These are phyloP conservation scores for Linepithema humile DNA, from an alignment of 1,140 invertebrate species.

Conservation along the genomic window DNA sequence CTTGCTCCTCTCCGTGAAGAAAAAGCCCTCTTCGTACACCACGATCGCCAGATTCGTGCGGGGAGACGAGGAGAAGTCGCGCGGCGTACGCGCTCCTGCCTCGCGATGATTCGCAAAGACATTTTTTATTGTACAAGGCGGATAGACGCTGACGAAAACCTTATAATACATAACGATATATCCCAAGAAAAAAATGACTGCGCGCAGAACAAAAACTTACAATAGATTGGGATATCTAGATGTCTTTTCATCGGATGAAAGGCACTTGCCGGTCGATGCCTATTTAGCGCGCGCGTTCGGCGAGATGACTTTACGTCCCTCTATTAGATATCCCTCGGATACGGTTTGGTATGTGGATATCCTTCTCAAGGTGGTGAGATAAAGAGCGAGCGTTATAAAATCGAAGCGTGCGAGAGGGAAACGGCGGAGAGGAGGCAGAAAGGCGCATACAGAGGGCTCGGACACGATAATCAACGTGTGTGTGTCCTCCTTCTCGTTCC, in stretches of 20 bases:
- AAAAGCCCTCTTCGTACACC: background rate
- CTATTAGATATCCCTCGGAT: slow-evolving; percentile 48
- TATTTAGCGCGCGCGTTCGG: slow-evolving; percentile 17
- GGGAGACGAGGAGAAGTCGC: slow-evolving; percentile 13
- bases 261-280: background rate
- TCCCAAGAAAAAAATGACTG: slow-evolving; percentile 6
- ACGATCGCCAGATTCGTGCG: background rate
- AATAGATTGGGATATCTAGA: slow-evolving; percentile 16
- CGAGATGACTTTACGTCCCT: slow-evolving; percentile 54
- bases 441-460: background rate
- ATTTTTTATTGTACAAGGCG: slow-evolving; percentile 6
- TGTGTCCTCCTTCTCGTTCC: slow-evolving; percentile 44
- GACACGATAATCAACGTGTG: slow-evolving; percentile 35
- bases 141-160: background rate
- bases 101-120: slow-evolving; percentile 49
- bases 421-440: background rate
- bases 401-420: background rate
- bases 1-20: slow-evolving; percentile 11
- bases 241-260: background rate
- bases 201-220: slow-evolving; percentile 18
- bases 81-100: background rate
- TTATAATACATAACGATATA: background rate
- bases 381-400: slow-evolving; percentile 58
- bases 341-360: slow-evolving; percentile 62
- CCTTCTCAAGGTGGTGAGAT: slow-evolving; percentile 66